These are phyloP conservation scores for Chrysoperla carnea DNA, from an alignment of 1,140 invertebrate species.

Conservation along the genomic window DNA sequence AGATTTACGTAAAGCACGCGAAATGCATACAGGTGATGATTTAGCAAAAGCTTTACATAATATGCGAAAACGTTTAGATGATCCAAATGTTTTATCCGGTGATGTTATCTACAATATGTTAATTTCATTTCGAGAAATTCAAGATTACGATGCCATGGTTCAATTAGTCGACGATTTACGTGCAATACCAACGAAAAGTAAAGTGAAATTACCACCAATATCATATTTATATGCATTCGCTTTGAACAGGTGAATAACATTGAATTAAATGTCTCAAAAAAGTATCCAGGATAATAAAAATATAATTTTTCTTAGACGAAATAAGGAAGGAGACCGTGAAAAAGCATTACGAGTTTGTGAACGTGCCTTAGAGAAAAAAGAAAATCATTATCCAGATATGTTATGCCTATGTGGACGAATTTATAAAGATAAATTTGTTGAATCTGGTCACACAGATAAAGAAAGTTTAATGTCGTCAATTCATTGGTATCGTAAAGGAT, in stretches of 20 bases:
- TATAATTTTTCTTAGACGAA: conserved; percentile 41
- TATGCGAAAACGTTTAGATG: conserved; percentile 85
- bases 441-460: conserved; percentile 79
- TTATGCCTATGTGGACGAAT: conserved; percentile 96
- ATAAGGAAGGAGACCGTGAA: conserved; percentile 85
- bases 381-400: conserved; percentile 91
- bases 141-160: conserved; percentile 98
- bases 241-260: conserved; percentile 62
- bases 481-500: conserved; percentile 96
- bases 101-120: conserved; percentile 89
- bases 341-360: conserved; percentile 84
- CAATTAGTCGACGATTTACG: conserved; percentile 89
- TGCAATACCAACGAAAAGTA: conserved; percentile 80
- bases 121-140: conserved; percentile 80
- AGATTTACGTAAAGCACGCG: conserved; percentile 84
- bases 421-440: conserved; percentile 98
- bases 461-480: conserved; percentile 85
- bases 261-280: neutral
- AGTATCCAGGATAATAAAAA: neutral
- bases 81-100: conserved; percentile 88
- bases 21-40: conserved; percentile 72
- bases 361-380: conserved; percentile 77
- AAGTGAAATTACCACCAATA: conserved; percentile 78
- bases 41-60: conserved; percentile 71
- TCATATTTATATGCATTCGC: conserved; percentile 93